Evolutionary conservation across 2,888 invertebrate species (phyloP), one percentile per base, ranked within the genome.

Genomic region (Acleris cristana): DNA sequence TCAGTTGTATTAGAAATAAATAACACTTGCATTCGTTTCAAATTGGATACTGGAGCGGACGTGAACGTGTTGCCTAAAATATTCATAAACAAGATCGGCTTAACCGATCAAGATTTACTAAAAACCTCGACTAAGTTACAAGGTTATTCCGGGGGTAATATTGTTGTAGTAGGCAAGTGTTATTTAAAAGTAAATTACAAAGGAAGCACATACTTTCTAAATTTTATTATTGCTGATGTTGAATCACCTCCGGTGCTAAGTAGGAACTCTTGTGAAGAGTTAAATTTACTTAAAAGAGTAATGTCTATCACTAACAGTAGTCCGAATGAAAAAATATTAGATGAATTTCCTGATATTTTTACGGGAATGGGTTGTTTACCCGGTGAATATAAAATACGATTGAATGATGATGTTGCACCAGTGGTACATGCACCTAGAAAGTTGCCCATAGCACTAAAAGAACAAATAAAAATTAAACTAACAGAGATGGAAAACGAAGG

Each of bases 41-140:
- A 74, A 67, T 40, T 74, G 51, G 72, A 73, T 51, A 73, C 10
- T n/a, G n/a, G n/a, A n/a, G n/a, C n/a, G n/a, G n/a, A n/a, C n/a
- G n/a, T n/a, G n/a, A n/a, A n/a, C n/a, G 66, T 74, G 1, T 68
- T 74, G 49, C 73, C 73, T 16, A 26, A 55, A 19, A 54, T 21
- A 18, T 64, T 44, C 49, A 54, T 62, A 26, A 30, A 5, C 51
- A 40, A 34, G 51, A 26, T 61, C 2, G 19, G 45, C 8, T n/a
- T 74, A 64, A 19, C 21, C 2, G 54, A 64, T 45, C 34, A 16
- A 21, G 59, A 73, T 14, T 59, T 74, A 19, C 26, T 60, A 8
- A 44, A 16, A 1, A 71, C 70, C 1, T 18, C 40, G 0, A 66
- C 54, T 8, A 61, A 60, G 54, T 62, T 72, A 49, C 55, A 40